Evolutionary conservation across 2,888 invertebrate species (phyloP).

Genomic region (Coleophora flavipennella): DNA sequence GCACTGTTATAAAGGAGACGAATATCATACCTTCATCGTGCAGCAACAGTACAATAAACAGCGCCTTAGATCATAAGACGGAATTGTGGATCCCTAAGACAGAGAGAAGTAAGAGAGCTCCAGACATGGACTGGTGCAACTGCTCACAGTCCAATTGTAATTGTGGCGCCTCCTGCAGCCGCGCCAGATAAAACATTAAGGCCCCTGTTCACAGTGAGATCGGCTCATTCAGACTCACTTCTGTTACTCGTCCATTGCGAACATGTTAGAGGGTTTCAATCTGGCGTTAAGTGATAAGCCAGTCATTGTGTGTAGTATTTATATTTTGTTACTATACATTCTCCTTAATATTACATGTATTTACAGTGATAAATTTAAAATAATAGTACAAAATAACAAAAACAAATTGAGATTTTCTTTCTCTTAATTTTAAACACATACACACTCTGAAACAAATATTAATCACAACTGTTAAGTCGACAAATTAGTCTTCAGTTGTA

Average conservation of each 20-base stretch:
- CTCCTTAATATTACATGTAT: constrained; percentile 59
- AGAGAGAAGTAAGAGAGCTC: no score
- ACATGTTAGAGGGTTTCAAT: constrained; percentile 1
- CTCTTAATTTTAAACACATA: constrained; percentile 33
- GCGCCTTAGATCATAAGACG: not conserved
- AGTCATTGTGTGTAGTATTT: constrained; percentile 48
- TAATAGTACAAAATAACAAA: constrained; percentile 57
- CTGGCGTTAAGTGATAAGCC: constrained; percentile 31
- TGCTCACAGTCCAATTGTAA: no score
- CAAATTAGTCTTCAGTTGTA: constrained; percentile 32
- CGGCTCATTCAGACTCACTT: no score
- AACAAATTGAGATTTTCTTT: constrained; percentile 59
- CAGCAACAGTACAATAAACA: not conserved
- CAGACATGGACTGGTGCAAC: no score
- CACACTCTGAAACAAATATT: constrained; percentile 32
- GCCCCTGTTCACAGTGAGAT: no score
- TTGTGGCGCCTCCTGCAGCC: no score
- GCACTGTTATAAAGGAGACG: not conserved
- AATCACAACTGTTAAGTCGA: constrained; percentile 32
- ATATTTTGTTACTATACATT: constrained; percentile 69
- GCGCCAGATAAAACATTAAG: no score
- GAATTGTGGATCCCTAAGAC: no score
- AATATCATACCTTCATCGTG: not conserved
- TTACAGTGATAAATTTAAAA: constrained; percentile 54
- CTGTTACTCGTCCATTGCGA: not conserved